Evolutionary conservation across 2,797 vertebrate species (phyloP).

Genomic region (Sternarchorhynchus goeldii): DNA sequence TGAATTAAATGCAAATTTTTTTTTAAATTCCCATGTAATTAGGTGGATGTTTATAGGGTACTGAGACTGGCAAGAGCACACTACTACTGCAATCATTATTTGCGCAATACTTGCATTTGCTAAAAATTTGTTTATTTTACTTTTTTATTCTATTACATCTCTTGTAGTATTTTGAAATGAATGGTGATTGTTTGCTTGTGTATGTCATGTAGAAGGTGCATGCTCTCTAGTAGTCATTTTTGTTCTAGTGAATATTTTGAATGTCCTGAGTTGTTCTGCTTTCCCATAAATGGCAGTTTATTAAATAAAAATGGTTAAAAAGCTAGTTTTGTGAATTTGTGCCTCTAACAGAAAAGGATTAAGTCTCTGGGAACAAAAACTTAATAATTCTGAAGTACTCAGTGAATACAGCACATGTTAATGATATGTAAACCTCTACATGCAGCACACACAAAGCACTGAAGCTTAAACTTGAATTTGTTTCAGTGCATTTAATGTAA

Average conservation of each 20-base stretch:
- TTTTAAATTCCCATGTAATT: too few species aligned
- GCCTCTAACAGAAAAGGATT: not conserved
- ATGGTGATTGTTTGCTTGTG: slow-evolving; percentile 24
- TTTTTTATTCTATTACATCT: slow-evolving; percentile 7
- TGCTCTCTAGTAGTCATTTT: slow-evolving; percentile 38
- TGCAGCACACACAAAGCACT: too few species aligned
- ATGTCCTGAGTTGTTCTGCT: slow-evolving; percentile 24
- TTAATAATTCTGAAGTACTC: too few species aligned
- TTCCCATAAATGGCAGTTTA: slow-evolving; percentile 31
- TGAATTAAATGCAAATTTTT: too few species aligned
- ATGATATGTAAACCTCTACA: too few species aligned
- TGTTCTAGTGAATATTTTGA: slow-evolving; percentile 32
- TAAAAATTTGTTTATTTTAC: not conserved
- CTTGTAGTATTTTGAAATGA: slow-evolving; percentile 16
- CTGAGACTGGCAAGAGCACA: slow-evolving; percentile 22
- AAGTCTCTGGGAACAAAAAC: not conserved
- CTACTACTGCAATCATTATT: not conserved
- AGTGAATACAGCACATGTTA: too few species aligned
- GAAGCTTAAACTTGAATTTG: too few species aligned
- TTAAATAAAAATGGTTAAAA: slow-evolving; percentile 49
- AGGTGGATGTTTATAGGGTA: too few species aligned
- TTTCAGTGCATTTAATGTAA: too few species aligned
- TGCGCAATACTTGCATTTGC: slow-evolving; percentile 19
- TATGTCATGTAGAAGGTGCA: slow-evolving; percentile 45
- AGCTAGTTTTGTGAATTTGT: slow-evolving; percentile 34